A percentile compares a stretch with the other conserved stretches of the same genome.
Conservation (phyloP, 2,797 vertebrate species). For the Staurois parvus region DNA sequence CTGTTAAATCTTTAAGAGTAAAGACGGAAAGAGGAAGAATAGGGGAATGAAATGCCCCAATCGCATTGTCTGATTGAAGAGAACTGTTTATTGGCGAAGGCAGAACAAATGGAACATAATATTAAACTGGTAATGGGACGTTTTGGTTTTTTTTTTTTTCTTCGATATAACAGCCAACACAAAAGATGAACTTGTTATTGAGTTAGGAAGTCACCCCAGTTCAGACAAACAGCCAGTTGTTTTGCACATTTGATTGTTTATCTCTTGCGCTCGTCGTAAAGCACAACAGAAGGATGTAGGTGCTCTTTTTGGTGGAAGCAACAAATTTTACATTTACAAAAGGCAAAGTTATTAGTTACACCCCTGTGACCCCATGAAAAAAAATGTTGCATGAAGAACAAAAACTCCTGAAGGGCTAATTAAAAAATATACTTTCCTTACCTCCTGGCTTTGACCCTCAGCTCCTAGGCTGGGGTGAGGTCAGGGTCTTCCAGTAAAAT, state of each 20-base stretch:
- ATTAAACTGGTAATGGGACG: slow-evolving; percentile 14
- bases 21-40: slow-evolving; percentile 10
- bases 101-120: not conserved
- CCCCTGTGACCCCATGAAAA: too few species aligned
- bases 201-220: not conserved
- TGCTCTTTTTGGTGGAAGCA: not conserved
- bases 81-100: slow-evolving; percentile 1
- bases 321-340: not conserved
- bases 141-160: too few species aligned
- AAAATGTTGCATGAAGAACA: too few species aligned
- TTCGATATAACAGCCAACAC: not conserved
- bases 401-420: too few species aligned
- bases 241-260: slow-evolving; percentile 14
- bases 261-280: not conserved
- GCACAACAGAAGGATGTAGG: not conserved
- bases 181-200: slow-evolving; percentile 16
- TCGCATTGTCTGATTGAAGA: not conserved
- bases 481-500: too few species aligned
- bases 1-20: slow-evolving; percentile 26
- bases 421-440: too few species aligned
- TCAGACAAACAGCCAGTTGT: not conserved
- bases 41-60: not conserved
- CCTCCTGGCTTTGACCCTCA: too few species aligned
- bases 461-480: too few species aligned
- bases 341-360: too few species aligned